Conservation (phyloP, 2,888 invertebrate genomes). For the Caenorhabditis parvicauda region DNA sequence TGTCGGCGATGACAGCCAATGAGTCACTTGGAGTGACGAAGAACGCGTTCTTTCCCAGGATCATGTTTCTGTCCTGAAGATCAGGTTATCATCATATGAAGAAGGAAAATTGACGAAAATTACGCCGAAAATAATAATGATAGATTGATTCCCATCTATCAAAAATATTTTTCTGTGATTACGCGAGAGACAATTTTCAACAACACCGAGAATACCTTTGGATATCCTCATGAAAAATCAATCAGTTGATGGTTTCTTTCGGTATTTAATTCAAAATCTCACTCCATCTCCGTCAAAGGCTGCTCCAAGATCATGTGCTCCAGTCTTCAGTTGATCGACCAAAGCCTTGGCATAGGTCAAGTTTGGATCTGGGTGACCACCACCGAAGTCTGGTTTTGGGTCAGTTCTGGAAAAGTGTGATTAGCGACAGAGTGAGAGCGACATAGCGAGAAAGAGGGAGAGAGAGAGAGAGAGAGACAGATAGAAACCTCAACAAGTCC, state of each 20-base stretch:
- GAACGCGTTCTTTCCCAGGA: constrained; percentile 88
- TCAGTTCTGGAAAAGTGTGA: constrained; percentile 64
- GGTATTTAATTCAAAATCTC: constrained; percentile 31
- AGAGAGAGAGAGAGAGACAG: no score
- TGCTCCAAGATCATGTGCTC: constrained; percentile 79
- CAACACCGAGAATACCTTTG: no score
- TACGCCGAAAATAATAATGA: no score
- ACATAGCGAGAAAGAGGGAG: background rate
- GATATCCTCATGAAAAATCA: no score
- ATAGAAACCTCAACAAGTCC: constrained; percentile 73
- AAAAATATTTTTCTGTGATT: no score
- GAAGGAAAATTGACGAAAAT: background rate
- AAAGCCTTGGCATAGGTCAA: constrained; percentile 82
- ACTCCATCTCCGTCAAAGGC: constrained; percentile 98
- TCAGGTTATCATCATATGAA: no score
- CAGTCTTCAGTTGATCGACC: constrained; percentile 72
- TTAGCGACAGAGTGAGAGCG: background rate
- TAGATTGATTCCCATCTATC: no score
- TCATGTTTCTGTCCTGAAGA: constrained; percentile 87
- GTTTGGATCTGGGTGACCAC: constrained; percentile 94
- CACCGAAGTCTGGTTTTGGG: constrained; percentile 91
- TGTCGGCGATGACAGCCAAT: constrained; percentile 87
- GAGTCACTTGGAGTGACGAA: constrained; percentile 97
- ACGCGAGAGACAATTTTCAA: no score
- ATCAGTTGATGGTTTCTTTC: background rate